Base-by-base conservation (phyloP, 2,888 invertebrate genomes). In the Flexamia atlantica region DNA sequence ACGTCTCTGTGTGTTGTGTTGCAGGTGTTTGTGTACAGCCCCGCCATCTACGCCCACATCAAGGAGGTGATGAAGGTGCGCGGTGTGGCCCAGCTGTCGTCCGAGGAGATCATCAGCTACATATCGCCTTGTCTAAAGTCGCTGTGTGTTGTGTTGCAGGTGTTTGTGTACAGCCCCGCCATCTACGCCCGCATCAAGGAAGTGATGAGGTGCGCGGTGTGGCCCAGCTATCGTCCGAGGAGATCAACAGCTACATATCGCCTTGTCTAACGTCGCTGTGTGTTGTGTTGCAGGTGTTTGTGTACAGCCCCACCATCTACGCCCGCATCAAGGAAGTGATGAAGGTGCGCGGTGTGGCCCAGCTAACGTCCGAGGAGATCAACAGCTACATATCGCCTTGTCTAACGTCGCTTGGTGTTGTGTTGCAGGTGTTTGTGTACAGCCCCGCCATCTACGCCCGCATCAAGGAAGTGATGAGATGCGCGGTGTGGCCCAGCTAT, bases 41-140 rank as follows among this genome's bases (percentile, higher is more conserved):
- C 95, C 81, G 93, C 94, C 90, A 94, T 95, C 88, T 97, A 97
- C 90, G 92, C 93, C 88, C 93, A 94, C 87, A 95, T 97, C 88
- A 96, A 97, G 90, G 96, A 96, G 88, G 93, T 96, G 86, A 92
- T 97, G 85, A 96, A 96, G 90, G 92, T 94, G 0, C 93, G 93
- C 50, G 95, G 95, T 12, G 93, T 96, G 1, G 91, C 93, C 4
- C 94, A 95, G 76, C 91, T 96, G 74, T 94, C 95, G 57, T 92
- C 93, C 80, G 90, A 92, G 32, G 96, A 97, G 89, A 91, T 97
- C 87, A 93, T 93, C 88, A 95, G 95, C 88, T 96, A 94, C 89
- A 97, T 97, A 91, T 96, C 96, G 79, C 97, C 97, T 0, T 94
- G 95, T n/a, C n/a, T n/a, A n/a, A n/a, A n/a, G n/a, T n/a, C n/a